Evolutionary conservation across 2,797 vertebrate genomes (phyloP).

Genomic region (Protonibea diacanthus): DNA sequence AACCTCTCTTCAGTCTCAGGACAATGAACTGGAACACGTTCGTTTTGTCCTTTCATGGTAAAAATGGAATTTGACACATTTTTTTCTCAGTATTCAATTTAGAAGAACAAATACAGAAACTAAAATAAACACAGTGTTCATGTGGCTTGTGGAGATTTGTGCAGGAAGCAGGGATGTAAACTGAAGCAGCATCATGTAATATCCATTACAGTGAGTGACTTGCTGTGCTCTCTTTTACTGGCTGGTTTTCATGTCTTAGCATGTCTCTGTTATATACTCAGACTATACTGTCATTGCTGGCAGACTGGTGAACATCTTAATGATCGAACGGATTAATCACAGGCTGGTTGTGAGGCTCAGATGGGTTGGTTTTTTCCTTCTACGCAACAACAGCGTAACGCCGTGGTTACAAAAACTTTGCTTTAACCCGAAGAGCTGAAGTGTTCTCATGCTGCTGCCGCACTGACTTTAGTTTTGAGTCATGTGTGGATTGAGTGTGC

Average conservation of each 20-base stretch:
- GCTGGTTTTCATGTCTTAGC: neutral
- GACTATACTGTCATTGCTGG: neutral
- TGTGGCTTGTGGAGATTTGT: neutral
- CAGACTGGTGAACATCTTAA: slow-evolving; percentile 9
- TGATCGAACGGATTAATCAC: slow-evolving; percentile 24
- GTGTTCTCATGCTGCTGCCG: neutral
- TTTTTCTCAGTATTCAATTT: neutral
- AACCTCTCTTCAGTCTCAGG: slow-evolving; percentile 33
- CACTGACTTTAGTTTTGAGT: neutral
- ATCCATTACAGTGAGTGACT: neutral
- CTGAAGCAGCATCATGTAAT: neutral
- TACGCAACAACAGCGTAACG: neutral
- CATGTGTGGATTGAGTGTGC: neutral
- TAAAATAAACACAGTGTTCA: neutral
- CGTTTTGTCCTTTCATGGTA: neutral
- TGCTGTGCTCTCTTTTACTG: neutral
- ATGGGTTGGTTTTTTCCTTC: neutral
- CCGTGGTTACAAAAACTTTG: neutral
- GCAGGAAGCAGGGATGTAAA: neutral
- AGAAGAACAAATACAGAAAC: neutral
- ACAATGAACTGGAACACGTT: neutral
- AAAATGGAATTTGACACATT: too few relatives aligned
- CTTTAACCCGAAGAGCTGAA: neutral
- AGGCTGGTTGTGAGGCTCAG: neutral
- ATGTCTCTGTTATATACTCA: neutral